Evolutionary conservation across 2,797 vertebrate species (phyloP).

Genomic region (Clarias fuscus): DNA sequence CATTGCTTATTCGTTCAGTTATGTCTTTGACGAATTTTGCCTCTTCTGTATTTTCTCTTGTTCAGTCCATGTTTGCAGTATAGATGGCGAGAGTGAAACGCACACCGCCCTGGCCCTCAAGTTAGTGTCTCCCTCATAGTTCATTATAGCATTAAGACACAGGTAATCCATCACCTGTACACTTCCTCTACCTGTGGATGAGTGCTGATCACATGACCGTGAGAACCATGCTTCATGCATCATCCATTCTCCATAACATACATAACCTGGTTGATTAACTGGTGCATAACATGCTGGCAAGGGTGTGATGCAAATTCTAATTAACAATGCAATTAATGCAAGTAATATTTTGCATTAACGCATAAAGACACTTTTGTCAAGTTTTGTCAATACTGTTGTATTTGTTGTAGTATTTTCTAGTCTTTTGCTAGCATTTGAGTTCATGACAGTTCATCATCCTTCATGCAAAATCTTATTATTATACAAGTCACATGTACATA

Average conservation of each 20-base stretch:
- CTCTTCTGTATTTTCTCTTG: conserved; percentile 27
- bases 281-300: background rate
- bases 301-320: background rate
- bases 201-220: conserved; percentile 39
- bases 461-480: background rate
- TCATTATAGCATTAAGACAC: conserved; percentile 68
- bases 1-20: conserved; percentile 32
- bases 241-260: conserved; percentile 12
- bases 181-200: conserved; percentile 45
- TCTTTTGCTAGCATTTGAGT: background rate
- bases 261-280: background rate
- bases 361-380: background rate
- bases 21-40: conserved; percentile 52
- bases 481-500: background rate
- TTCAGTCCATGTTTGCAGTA: conserved; percentile 90
- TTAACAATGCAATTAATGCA: background rate
- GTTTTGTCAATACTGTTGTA: too few species aligned
- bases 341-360: background rate
- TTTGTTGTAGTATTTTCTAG: background rate
- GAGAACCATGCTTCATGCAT: conserved; percentile 19
- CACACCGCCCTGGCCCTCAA: conserved; percentile 92
- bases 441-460: background rate
- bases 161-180: conserved; percentile 69
- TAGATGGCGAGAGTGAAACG: conserved; percentile 87
- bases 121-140: conserved; percentile 79